Base-by-base conservation (phyloP, 2,113 vertebrate species). In the Salvator merianae region DNA sequence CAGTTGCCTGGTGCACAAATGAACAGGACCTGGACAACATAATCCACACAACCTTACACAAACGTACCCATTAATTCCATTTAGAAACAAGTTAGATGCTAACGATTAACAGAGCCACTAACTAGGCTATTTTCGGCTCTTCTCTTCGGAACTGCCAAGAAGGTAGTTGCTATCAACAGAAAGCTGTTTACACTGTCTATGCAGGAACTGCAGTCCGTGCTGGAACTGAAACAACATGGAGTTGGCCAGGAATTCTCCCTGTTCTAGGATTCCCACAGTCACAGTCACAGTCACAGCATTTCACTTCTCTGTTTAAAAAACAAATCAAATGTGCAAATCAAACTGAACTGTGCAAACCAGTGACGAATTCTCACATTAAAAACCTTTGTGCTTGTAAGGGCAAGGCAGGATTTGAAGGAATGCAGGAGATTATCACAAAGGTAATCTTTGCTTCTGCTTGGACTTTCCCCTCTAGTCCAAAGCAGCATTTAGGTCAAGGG, bases 91-190 rank as follows among this genome's bases (percentile, higher is more conserved):
- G 80, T 90, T 93, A 90, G 89, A 20, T 84, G 70, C 84, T 79
- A 81, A 90, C 82, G 89, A 86, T 84, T 87, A 91, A 63, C 86
- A 76, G 80, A 93, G 94, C 83, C 83, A 71, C 85, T 87, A 16
- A 70, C 79, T 80, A 70, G 82, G 91, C 89, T 96, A 95, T 96
- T 96, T 96, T 92, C 90, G 94, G 92, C 92, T 93, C 91, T 93
- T 94, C 90, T 93, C 86, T 91, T 93, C 92, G 90, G 88, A 93
- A 84, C 88, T 89, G 83, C 88, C 92, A 91, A 80, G 90, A 92
- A 92, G 87, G 88, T 89, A 94, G 95, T 92, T 95, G 94, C 90
- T 91, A 93, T 84, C 90, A 94, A 95, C 91, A 90, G 70, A 89
- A 84, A 92, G 78, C 77, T 77, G 83, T 90, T 89, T 86, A 89